Evolutionary conservation across 2,113 vertebrate genomes (phyloP).

Genomic region (Oncorhynchus clarkii): DNA sequence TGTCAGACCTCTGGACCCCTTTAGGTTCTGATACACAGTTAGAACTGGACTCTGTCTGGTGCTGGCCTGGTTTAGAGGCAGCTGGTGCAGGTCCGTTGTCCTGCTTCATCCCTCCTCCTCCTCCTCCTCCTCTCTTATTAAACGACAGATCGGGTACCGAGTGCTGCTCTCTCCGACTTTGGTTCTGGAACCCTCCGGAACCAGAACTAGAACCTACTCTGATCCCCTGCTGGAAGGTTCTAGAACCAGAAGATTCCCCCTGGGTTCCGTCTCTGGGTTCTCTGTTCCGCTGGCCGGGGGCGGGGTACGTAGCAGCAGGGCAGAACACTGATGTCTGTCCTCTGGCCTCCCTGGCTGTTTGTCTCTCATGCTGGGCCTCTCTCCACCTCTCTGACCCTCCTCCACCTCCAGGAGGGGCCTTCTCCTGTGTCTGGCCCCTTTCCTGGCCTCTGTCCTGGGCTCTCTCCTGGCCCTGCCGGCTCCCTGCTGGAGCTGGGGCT

Average conservation of each 20-base stretch:
- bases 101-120: constrained; percentile 65
- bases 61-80: constrained; percentile 56
- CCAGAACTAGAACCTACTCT: constrained; percentile 40
- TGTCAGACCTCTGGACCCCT: constrained; percentile 60
- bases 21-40: constrained; percentile 25
- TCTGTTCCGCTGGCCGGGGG: constrained; percentile 79
- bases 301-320: too few relatives aligned
- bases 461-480: constrained; percentile 42
- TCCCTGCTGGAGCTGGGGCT: constrained; percentile 61
- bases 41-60: too few relatives aligned
- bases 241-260: constrained; percentile 32
- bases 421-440: constrained; percentile 64
- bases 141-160: constrained; percentile 12
- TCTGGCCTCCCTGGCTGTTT: background rate
- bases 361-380: constrained; percentile 48
- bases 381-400: constrained; percentile 75
- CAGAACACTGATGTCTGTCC: constrained; percentile 45
- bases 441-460: constrained; percentile 55
- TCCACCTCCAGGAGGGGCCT: background rate
- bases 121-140: constrained; percentile 59
- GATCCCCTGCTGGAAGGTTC: constrained; percentile 49
- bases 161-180: constrained; percentile 28
- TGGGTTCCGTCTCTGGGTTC: constrained; percentile 40
- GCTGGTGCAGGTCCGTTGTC: constrained; percentile 50
- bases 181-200: background rate